Evolutionary conservation across 1,140 invertebrate species (phyloP).

Genomic region (Atta texana): DNA sequence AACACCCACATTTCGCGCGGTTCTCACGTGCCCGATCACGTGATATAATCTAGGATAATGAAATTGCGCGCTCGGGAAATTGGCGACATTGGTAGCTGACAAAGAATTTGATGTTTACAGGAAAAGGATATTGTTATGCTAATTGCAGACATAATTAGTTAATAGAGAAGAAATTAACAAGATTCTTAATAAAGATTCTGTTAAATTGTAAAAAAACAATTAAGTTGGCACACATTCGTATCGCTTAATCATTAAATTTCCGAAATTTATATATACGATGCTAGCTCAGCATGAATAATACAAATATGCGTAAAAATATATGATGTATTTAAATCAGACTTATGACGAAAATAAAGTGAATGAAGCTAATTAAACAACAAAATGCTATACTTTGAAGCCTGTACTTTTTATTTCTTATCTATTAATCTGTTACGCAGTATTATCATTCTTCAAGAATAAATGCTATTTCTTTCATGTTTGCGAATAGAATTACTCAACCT

Average conservation of each 20-base stretch:
- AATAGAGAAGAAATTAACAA: not conserved
- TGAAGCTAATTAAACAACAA: not conserved
- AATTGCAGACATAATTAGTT: slow-evolving; percentile 32
- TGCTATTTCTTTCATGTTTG: not conserved
- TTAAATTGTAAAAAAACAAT: not conserved
- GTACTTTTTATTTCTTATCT: not conserved
- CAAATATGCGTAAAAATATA: not conserved
- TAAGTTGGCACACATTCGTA: slow-evolving; percentile 32
- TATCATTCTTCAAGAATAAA: not conserved
- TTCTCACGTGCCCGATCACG: slow-evolving; percentile 57
- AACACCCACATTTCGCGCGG: slow-evolving; percentile 32
- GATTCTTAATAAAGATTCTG: not conserved
- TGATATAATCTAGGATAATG: slow-evolving; percentile 50
- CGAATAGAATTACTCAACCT: not conserved
- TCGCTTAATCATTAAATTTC: slow-evolving; percentile 22
- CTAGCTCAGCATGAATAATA: not conserved
- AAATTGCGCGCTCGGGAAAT: slow-evolving; percentile 28
- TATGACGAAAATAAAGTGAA: not conserved
- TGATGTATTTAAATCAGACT: not conserved
- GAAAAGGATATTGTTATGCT: slow-evolving; percentile 22
- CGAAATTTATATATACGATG: not conserved
- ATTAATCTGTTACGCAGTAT: not conserved
- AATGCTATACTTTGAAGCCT: not conserved
- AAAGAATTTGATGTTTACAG: slow-evolving; percentile 17
- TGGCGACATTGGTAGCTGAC: slow-evolving; percentile 42